Evolutionary conservation across 2,797 vertebrate species (phyloP), one percentile per base, ranked within the genome.

Genomic region (Bufotes viridis): DNA sequence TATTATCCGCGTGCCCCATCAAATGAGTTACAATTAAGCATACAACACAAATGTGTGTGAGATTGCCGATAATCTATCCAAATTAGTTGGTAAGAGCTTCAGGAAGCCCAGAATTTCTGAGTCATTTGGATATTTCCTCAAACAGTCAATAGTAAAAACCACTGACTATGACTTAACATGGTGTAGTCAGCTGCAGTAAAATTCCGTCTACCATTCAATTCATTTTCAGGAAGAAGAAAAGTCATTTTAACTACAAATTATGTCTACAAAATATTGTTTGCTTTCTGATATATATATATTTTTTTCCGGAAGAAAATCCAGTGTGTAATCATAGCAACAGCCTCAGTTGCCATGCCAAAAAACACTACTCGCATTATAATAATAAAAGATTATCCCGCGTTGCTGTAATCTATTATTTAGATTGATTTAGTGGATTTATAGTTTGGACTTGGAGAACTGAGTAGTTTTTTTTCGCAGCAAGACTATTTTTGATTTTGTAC

Each of bases 251-350:
- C 78, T 22, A 80, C 49, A 85, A 53, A 78, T 60, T 20, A 15
- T 67, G 42, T 76, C 34, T 15, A 42, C 29, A 85, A 63, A 63
- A 24, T 63, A 85, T 78, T 86, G 14, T 85, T 86, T 70, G 61
- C 69, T 26, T 60, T 86, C 1, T 14, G 29, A 7, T 13, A 13
- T 24, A 22, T 81, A n/a, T n/a, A n/a, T 34, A 1, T 34, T 80
- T 81, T 81, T 75, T 67, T 55, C 9, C 24, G 11, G 34, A 20
- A 75, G 72, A 20, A 87, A 87, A 87, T 74, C 86, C 74, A 78
- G 51, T n/a, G 53, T 58, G 82, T 60, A 84, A 78, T 75, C 87
- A 79, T 88, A 80, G 87, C 87, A 88, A 88, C 87, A 80, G 61
- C 9, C 76, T 53, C 34, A 7, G 87, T 88, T 84, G 63, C 75